A percentile compares a stretch with the other conserved stretches of the same genome.
Conservation (phyloP, 2,113 vertebrate species). For the Bos indicus region DNA sequence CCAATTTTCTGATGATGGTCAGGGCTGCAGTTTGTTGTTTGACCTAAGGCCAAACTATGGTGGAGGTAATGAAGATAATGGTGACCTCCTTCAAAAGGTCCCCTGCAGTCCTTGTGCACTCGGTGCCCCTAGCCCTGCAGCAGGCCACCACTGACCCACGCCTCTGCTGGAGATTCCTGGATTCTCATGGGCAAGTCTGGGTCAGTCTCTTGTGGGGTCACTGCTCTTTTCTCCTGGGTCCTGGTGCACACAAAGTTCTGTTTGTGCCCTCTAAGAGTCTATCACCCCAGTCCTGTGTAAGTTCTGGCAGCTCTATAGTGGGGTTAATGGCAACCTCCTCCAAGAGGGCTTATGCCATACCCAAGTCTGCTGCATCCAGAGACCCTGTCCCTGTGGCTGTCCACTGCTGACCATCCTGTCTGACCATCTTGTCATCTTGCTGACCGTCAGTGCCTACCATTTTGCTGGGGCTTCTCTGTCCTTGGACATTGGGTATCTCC, state of each 20-base stretch:
- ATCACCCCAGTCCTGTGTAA: background rate
- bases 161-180: background rate
- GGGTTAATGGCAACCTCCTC: background rate
- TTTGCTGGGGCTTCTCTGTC: background rate
- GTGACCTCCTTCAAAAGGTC: background rate
- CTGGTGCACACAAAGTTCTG: background rate
- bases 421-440: background rate
- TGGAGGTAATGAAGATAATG: background rate
- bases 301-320: background rate
- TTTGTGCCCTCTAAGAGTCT: background rate
- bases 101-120: background rate
- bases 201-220: background rate
- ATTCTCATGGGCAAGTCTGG: background rate
- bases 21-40: background rate
- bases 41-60: background rate
- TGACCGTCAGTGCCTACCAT: background rate
- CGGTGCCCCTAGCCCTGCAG: background rate
- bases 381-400: background rate
- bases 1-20: background rate
- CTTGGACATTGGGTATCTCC: background rate
- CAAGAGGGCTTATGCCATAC: background rate
- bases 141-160: fast-evolving
- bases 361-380: background rate
- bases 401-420: background rate
- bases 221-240: background rate